phyloP scores from a whole-genome alignment of 2,113 vertebrate species.

The Paradoxurus hermaphroditus region DNA sequence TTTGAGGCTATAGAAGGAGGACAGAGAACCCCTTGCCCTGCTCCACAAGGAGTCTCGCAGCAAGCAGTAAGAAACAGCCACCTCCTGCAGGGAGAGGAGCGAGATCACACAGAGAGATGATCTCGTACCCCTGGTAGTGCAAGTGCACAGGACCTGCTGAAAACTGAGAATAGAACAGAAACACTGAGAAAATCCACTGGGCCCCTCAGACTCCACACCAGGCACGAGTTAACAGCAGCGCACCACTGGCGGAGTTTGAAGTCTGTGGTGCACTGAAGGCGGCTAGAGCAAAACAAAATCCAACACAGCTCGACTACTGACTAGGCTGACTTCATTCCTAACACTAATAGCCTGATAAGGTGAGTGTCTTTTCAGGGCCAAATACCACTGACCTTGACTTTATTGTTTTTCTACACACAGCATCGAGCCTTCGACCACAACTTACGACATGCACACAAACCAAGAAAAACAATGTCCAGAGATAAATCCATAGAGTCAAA shows the following conservation, averaged over 20 bases:
- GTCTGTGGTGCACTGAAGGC: not conserved
- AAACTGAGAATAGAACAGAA: not conserved
- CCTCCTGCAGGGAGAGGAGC: too few relatives aligned
- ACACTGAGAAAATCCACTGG: not conserved
- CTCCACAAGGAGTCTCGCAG: not conserved
- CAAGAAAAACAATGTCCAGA: not conserved
- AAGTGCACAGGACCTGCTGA: too few relatives aligned
- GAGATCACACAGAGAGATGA: not conserved
- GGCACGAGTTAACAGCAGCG: not conserved
- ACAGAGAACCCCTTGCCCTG: not conserved
- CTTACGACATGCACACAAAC: not conserved
- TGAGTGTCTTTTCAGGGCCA: not conserved
- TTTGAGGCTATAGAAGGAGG: not conserved
- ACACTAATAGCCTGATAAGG: not conserved
- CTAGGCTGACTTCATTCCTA: not conserved
- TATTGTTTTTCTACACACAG: not conserved
- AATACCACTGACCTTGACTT: not conserved
- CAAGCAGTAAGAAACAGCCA: not conserved
- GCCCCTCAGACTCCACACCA: not conserved
- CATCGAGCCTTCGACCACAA: not conserved
- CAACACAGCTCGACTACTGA: not conserved
- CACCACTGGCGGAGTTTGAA: too few relatives aligned
- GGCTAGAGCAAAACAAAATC: not conserved
- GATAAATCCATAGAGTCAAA: not conserved
- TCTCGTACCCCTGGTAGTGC: not conserved